Conservation (phyloP, 2,113 vertebrate species). For the Periophthalmodon schlosseri region DNA sequence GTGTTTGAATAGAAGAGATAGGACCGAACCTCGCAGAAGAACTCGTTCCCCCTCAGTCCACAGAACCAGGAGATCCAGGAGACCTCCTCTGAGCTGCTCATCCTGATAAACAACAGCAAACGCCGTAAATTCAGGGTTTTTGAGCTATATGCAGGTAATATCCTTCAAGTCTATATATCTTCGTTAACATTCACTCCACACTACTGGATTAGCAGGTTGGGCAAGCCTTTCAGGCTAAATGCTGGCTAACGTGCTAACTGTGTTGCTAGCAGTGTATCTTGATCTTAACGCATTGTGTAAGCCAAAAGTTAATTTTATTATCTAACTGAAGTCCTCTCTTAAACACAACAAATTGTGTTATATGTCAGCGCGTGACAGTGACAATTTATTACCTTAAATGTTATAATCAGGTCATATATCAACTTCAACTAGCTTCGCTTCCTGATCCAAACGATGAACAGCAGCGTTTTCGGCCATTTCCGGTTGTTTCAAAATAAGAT, state of each 20-base stretch:
- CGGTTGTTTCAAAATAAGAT: slow-evolving; percentile 3
- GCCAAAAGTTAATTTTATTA: background rate
- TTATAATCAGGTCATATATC: slow-evolving; percentile 2
- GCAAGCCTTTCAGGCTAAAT: background rate
- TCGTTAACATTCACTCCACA: background rate
- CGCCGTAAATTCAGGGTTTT: background rate
- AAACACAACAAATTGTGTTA: background rate
- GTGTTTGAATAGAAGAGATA: slow-evolving; percentile 12
- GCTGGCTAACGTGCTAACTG: background rate
- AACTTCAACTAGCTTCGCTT: slow-evolving; percentile 10
- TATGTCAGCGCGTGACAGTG: background rate
- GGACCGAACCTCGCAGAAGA: slow-evolving; percentile 87
- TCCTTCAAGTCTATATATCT: background rate
- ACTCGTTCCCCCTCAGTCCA: slow-evolving; percentile 90
- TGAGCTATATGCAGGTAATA: background rate
- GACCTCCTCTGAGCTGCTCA: slow-evolving; percentile 94
- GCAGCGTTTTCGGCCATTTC: background rate
- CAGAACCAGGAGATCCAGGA: slow-evolving; percentile 97
- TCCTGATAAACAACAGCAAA: slow-evolving; percentile 57
- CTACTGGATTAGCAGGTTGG: background rate
- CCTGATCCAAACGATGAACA: background rate
- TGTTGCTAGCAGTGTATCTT: background rate
- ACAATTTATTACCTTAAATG: background rate
- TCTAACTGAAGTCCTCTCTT: background rate
- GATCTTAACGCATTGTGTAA: background rate